phyloP scores from a whole-genome alignment of 2,797 vertebrate genomes.

The Distichodus sexfasciatus region DNA sequence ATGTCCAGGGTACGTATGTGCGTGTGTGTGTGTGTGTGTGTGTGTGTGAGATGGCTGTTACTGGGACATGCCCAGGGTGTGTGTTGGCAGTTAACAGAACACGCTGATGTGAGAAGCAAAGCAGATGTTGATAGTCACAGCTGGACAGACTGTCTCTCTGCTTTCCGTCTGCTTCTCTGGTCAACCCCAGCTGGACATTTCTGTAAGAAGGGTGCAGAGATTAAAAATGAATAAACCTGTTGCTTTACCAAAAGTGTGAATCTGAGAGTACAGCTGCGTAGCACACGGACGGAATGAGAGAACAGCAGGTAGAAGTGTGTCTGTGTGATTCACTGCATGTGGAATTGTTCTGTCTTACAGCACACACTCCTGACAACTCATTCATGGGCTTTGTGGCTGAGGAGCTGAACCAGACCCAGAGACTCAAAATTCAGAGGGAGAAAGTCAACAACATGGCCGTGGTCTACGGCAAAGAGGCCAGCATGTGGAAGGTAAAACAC shows the following conservation, averaged over 20 bases:
- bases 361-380: constrained; percentile 97
- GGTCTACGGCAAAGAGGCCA: constrained; percentile 93
- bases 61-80: constrained; percentile 37
- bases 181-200: not conserved
- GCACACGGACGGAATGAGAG: too few species aligned
- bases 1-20: not conserved
- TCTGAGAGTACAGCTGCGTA: too few species aligned
- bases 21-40: not conserved
- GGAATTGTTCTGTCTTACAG: constrained; percentile 71
- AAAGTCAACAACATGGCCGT: constrained; percentile 94
- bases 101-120: constrained; percentile 7
- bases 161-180: not conserved
- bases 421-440: constrained; percentile 77
- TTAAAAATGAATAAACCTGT: not conserved
- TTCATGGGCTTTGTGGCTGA: constrained; percentile 98
- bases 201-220: not conserved
- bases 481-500: constrained; percentile 99
- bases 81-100: constrained; percentile 28
- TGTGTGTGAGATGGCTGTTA: constrained; percentile 26
- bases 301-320: too few species aligned
- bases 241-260: too few species aligned
- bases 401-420: constrained; percentile 89
- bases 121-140: constrained; percentile 26
- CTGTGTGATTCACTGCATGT: too few species aligned
- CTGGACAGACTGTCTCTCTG: constrained; percentile 1